phyloP scores from a whole-genome alignment of 2,113 vertebrate species.

The Eudyptes chrysolophus region DNA sequence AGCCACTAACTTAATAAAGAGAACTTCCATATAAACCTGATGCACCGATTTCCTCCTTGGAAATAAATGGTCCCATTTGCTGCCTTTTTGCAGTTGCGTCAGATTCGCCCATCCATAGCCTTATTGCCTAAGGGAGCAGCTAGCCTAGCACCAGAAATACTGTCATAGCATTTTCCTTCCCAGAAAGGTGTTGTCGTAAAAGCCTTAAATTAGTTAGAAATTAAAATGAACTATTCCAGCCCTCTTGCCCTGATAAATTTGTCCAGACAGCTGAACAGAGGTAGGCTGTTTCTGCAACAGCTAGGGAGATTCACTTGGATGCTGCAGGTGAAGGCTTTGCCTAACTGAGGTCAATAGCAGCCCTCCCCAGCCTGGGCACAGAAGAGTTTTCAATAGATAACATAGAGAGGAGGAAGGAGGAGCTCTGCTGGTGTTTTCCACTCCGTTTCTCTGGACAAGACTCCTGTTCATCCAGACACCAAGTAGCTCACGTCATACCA shows the following conservation, averaged over 20 bases:
- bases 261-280: background rate
- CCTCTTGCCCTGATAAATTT: background rate
- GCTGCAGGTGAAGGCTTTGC: background rate
- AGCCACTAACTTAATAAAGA: background rate
- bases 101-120: background rate
- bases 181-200: background rate
- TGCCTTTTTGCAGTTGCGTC: background rate
- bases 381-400: background rate
- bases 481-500: background rate
- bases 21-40: background rate
- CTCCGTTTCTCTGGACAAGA: background rate
- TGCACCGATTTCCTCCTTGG: background rate
- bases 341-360: background rate
- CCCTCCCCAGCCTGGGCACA: background rate
- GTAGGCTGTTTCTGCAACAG: background rate
- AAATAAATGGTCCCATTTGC: background rate
- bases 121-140: background rate
- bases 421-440: background rate
- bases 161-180: background rate
- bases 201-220: background rate
- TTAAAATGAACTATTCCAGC: background rate
- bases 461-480: background rate
- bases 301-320: background rate
- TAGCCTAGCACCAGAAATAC: background rate
- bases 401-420: background rate